Percentiles rank a stretch among this genome's conserved stretches.
These are phyloP conservation scores for Cepaea hortensis DNA, from an alignment of 2,888 invertebrate genomes.

Conservation along the genomic window DNA sequence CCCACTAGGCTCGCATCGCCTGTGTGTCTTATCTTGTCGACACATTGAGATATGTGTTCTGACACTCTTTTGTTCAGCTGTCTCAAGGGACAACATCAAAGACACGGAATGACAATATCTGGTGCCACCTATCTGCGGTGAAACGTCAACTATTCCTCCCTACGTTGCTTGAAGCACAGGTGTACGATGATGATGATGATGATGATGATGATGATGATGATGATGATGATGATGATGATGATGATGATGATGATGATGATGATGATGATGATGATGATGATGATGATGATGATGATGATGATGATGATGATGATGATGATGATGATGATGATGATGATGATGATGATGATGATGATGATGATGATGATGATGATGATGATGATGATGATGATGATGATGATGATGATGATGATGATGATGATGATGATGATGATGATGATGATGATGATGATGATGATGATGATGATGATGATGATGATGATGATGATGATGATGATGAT, in stretches of 20 bases:
- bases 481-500: conserved; percentile 40
- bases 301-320: conserved; percentile 39
- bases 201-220: not conserved
- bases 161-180: too few relatives aligned
- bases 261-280: conserved; percentile 13
- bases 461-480: conserved; percentile 40
- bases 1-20: too few relatives aligned
- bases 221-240: not conserved
- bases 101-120: too few relatives aligned
- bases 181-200: not conserved
- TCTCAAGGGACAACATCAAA: too few relatives aligned
- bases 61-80: too few relatives aligned
- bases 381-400: not conserved
- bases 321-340: conserved; percentile 31
- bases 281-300: conserved; percentile 38
- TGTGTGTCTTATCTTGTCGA: too few relatives aligned
- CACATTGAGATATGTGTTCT: too few relatives aligned
- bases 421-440: conserved; percentile 42
- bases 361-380: not conserved
- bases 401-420: conserved; percentile 46
- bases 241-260: conserved; percentile 27
- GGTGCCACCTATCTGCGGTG: too few relatives aligned
- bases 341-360: not conserved
- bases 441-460: conserved; percentile 37
- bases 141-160: too few relatives aligned